These are phyloP conservation scores for Paradoxurus hermaphroditus DNA, from an alignment of 2,113 vertebrate species.

Conservation along the genomic window DNA sequence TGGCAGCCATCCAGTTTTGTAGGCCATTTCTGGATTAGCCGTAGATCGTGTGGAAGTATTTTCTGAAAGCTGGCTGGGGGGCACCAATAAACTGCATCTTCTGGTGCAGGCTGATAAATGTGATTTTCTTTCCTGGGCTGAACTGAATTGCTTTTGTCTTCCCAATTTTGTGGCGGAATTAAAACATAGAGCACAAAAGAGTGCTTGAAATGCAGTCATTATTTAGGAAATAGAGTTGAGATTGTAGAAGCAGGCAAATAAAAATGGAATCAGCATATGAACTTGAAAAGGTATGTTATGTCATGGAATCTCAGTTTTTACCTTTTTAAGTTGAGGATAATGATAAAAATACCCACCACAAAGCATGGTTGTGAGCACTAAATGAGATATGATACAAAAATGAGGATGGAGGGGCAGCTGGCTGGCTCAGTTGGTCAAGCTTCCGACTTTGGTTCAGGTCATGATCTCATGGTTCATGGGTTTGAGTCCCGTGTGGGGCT, in stretches of 20 bases:
- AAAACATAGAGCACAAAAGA: neutral
- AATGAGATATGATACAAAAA: neutral
- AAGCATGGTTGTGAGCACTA: neutral
- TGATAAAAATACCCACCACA: neutral
- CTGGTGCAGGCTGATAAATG: neutral
- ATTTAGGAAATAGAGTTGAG: neutral
- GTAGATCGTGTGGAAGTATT: neutral
- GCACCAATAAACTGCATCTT: constrained; percentile 4
- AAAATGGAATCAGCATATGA: neutral
- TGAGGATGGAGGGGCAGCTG: neutral
- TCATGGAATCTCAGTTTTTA: neutral
- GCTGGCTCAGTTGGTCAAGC: too few relatives aligned
- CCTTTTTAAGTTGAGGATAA: neutral
- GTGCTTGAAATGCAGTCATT: neutral
- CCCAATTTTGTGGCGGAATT: neutral
- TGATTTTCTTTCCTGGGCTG: neutral
- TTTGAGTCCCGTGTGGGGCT: too few relatives aligned
- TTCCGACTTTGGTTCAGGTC: too few relatives aligned
- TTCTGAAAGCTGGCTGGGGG: constrained; percentile 44
- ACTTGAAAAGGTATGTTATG: neutral
- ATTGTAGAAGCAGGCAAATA: neutral
- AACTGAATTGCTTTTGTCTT: constrained; percentile 42
- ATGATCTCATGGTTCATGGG: too few relatives aligned
- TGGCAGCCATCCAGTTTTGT: neutral
- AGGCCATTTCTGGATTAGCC: neutral